These are phyloP conservation scores for Hartigia nigra DNA, from an alignment of 2,888 invertebrate genomes.

Conservation along the genomic window DNA sequence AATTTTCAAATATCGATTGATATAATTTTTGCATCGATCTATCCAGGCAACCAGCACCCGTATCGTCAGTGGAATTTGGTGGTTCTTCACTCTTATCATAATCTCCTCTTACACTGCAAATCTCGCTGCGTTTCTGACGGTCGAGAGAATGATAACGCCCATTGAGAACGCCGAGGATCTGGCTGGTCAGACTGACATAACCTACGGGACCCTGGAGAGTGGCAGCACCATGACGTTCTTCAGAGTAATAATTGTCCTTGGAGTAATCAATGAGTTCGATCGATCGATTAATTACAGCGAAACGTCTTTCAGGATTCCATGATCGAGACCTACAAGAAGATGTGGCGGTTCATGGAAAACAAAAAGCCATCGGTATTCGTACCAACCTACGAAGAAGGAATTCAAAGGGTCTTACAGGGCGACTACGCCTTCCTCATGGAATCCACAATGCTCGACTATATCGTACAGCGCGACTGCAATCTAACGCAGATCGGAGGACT, in stretches of 20 bases:
- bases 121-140: constrained; percentile 90
- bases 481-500: constrained; percentile 88
- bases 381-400: constrained; percentile 80
- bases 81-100: constrained; percentile 92
- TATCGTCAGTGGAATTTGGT: constrained; percentile 89
- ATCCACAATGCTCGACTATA: constrained; percentile 88
- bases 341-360: constrained; percentile 86
- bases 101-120: constrained; percentile 94
- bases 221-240: constrained; percentile 93
- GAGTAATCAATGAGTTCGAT: not conserved
- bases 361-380: constrained; percentile 79
- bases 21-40: not conserved
- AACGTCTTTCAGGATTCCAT: constrained; percentile 74
- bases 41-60: constrained; percentile 77
- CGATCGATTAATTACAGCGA: not conserved
- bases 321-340: constrained; percentile 82
- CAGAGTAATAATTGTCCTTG: constrained; percentile 67
- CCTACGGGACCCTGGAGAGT: constrained; percentile 84
- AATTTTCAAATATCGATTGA: not conserved
- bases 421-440: constrained; percentile 93
- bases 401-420: constrained; percentile 78
- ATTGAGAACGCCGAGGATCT: constrained; percentile 89
- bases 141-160: constrained; percentile 88
- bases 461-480: constrained; percentile 84
- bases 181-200: constrained; percentile 83